phyloP scores from a whole-genome alignment of 2,888 invertebrate genomes.

The Watsonalla binaria region DNA sequence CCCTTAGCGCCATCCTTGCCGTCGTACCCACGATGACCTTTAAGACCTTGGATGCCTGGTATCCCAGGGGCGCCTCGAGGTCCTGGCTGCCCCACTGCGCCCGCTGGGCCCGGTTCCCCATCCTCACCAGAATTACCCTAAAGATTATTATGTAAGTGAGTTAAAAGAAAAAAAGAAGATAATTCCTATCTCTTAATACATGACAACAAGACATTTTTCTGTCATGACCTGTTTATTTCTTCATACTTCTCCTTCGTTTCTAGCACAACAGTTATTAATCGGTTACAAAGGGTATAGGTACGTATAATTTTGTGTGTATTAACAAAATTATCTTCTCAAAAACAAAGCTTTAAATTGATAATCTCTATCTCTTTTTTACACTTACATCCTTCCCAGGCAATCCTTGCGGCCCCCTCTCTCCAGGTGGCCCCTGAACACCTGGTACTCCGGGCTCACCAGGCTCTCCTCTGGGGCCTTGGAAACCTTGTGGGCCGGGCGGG shows the following conservation, averaged over 20 bases:
- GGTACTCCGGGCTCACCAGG: conserved; percentile 85
- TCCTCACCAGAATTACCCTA: conserved; percentile 88
- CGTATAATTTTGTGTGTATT: too few species aligned
- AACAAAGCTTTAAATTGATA: neutral
- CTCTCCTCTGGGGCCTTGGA: conserved; percentile 89
- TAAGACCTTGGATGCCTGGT: conserved; percentile 89
- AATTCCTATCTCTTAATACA: neutral
- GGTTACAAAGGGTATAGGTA: too few species aligned
- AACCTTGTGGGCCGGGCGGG: conserved; percentile 84
- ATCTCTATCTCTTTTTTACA: neutral
- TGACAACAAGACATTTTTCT: neutral
- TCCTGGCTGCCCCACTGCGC: conserved; percentile 84
- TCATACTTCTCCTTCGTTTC: too few species aligned
- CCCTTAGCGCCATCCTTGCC: conserved; percentile 91
- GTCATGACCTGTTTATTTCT: neutral
- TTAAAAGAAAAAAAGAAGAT: neutral
- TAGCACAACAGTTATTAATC: too few species aligned
- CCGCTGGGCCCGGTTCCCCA: conserved; percentile 87
- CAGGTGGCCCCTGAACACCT: conserved; percentile 82
- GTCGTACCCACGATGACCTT: conserved; percentile 89
- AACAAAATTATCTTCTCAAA: too few species aligned
- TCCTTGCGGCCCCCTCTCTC: conserved; percentile 84
- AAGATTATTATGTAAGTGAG: neutral
- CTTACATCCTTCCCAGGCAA: conserved; percentile 87
- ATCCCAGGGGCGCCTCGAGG: conserved; percentile 85